A percentile compares a stretch with the other conserved stretches of the same genome.
phyloP scores from a whole-genome alignment of 1,140 invertebrate genomes.

The Procambarus clarkii region DNA sequence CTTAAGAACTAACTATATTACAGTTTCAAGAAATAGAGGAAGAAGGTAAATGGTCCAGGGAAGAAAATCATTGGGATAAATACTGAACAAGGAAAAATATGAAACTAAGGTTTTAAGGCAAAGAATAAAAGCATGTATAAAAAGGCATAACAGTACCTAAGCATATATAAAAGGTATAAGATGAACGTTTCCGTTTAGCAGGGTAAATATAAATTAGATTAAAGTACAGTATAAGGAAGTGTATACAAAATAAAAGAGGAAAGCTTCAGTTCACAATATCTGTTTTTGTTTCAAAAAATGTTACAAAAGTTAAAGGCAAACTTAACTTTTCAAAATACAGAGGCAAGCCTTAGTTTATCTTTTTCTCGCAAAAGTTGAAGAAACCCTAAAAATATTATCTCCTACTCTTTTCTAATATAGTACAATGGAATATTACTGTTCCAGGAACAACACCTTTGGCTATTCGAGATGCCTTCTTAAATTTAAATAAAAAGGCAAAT shows the following conservation, averaged over 20 bases:
- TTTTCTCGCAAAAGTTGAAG: background rate
- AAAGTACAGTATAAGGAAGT: background rate
- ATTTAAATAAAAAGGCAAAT: background rate
- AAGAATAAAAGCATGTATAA: constrained; percentile 3
- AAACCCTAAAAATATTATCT: background rate
- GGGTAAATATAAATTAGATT: background rate
- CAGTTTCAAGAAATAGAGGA: background rate
- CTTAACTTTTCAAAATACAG: background rate
- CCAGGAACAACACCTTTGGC: background rate
- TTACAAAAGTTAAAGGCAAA: background rate
- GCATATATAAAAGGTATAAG: background rate
- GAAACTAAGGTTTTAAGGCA: background rate
- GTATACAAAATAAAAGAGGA: background rate
- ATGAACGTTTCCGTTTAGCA: background rate
- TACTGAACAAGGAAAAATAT: background rate
- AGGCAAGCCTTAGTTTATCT: background rate
- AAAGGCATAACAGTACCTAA: background rate
- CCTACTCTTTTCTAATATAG: background rate
- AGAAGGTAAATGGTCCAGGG: constrained; percentile 31
- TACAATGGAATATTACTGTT: background rate
- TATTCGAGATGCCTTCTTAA: background rate
- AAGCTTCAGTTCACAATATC: constrained; percentile 19
- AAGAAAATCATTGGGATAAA: constrained; percentile 26
- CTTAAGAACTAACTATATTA: background rate
- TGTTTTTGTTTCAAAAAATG: background rate